phyloP scores from a whole-genome alignment of 2,113 vertebrate species.

The Accipiter virgatus region DNA sequence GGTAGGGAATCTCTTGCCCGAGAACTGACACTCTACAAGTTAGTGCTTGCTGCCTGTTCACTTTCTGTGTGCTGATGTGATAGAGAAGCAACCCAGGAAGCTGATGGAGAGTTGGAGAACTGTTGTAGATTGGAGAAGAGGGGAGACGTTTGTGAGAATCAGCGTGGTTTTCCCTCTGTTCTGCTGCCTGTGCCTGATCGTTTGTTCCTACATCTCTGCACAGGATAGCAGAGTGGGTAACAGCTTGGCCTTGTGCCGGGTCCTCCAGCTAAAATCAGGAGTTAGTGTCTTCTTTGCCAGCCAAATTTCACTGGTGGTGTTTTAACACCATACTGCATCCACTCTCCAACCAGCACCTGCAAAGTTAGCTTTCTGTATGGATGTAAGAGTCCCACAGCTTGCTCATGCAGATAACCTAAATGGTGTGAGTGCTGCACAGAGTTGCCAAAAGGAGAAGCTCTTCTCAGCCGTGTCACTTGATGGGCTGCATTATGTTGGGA shows the following conservation, averaged over 20 bases:
- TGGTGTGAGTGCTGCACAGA: neutral
- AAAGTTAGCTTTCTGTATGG: neutral
- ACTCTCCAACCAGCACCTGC: neutral
- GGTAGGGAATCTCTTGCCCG: neutral
- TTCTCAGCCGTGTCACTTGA: neutral
- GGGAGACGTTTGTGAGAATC: neutral
- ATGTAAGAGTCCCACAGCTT: neutral
- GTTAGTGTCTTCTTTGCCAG: neutral
- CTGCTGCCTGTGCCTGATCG: neutral
- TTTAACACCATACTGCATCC: neutral
- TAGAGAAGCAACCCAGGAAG: neutral
- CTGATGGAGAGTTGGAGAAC: neutral
- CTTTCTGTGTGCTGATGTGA: neutral
- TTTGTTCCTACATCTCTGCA: neutral
- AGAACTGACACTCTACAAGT: neutral
- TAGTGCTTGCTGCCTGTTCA: neutral
- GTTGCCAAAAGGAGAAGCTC: neutral
- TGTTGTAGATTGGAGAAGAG: neutral
- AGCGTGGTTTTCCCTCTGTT: neutral
- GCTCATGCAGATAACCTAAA: neutral
- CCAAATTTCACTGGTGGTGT: neutral
- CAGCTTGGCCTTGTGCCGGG: neutral
- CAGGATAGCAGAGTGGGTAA: neutral
- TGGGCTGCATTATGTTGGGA: neutral
- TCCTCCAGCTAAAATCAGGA: neutral